These are phyloP conservation scores for Puma concolor DNA, from an alignment of 2,113 vertebrate genomes.

Conservation along the genomic window DNA sequence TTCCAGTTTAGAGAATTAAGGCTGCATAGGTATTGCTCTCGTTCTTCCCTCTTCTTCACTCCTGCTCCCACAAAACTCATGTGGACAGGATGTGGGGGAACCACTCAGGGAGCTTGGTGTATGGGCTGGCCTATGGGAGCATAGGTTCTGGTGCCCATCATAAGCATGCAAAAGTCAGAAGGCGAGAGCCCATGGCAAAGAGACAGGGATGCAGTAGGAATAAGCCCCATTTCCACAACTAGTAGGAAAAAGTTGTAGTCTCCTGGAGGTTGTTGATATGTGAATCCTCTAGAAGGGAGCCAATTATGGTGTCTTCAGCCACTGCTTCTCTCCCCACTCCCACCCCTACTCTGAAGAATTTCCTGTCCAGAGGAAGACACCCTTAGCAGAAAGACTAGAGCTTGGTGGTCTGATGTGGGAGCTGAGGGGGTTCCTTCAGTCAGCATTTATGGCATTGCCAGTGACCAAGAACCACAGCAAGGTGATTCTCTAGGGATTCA, in stretches of 20 bases:
- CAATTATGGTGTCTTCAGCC: background rate
- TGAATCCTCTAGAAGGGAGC: background rate
- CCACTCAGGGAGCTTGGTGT: background rate
- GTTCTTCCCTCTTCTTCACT: background rate
- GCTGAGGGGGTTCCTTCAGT: background rate
- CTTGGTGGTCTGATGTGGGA: background rate
- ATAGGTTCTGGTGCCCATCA: background rate
- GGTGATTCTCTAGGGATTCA: background rate
- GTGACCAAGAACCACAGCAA: background rate
- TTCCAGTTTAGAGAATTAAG: background rate
- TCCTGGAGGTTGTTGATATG: background rate
- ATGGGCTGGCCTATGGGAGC: background rate
- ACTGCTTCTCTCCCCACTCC: background rate
- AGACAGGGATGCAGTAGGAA: background rate
- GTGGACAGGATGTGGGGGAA: background rate
- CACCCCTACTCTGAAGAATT: background rate
- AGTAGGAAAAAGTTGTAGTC: background rate
- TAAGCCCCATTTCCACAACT: background rate
- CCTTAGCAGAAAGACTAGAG: background rate
- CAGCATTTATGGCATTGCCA: background rate
- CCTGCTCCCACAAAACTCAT: too few relatives aligned
- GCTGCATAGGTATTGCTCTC: background rate
- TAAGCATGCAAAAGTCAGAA: background rate
- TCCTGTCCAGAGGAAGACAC: background rate
- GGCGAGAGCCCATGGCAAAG: background rate